phyloP scores from a whole-genome alignment of 2,797 vertebrate species.

The Schizothorax lantsangensis region DNA sequence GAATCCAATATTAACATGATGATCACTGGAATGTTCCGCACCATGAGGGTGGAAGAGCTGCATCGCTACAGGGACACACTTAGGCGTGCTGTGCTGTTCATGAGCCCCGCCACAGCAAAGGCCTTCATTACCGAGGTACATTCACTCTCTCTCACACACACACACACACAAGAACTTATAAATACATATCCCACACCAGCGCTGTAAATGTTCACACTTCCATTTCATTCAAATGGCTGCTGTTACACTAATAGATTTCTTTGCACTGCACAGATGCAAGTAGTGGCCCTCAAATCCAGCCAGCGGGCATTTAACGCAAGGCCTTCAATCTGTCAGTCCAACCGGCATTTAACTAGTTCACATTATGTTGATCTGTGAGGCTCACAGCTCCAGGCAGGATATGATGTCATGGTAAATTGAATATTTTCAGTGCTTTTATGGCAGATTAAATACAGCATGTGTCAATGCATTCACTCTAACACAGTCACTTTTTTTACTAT shows the following conservation, averaged over 20 bases:
- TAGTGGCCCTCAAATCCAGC: slow-evolving; percentile 14
- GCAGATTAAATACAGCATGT: slow-evolving; percentile 5
- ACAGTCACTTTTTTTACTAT: neutral
- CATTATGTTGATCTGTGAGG: slow-evolving; percentile 30
- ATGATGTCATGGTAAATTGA: slow-evolving; percentile 9
- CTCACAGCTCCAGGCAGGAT: slow-evolving; percentile 25
- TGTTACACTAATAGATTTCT: slow-evolving; percentile 16
- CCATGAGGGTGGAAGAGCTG: slow-evolving; percentile 94
- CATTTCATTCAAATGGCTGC: slow-evolving; percentile 10
- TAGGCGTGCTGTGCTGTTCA: slow-evolving; percentile 92
- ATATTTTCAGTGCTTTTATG: slow-evolving; percentile 3
- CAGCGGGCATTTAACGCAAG: slow-evolving; percentile 6
- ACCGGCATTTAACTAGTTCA: slow-evolving; percentile 25
- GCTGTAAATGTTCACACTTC: neutral
- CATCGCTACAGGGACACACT: slow-evolving; percentile 97
- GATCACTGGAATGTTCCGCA: slow-evolving; percentile 96
- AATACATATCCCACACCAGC: neutral
- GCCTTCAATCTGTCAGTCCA: slow-evolving; percentile 18
- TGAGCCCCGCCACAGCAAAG: slow-evolving; percentile 95
- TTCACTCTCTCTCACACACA: neutral
- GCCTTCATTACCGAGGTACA: slow-evolving; percentile 95
- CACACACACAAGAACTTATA: neutral
- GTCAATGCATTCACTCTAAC: neutral
- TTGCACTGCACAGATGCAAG: slow-evolving; percentile 26
- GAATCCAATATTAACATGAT: slow-evolving; percentile 99